Percentiles rank a stretch among this genome's conserved stretches.
These are phyloP conservation scores for Panzeria rudis DNA, from an alignment of 2,888 invertebrate genomes.

Conservation along the genomic window DNA sequence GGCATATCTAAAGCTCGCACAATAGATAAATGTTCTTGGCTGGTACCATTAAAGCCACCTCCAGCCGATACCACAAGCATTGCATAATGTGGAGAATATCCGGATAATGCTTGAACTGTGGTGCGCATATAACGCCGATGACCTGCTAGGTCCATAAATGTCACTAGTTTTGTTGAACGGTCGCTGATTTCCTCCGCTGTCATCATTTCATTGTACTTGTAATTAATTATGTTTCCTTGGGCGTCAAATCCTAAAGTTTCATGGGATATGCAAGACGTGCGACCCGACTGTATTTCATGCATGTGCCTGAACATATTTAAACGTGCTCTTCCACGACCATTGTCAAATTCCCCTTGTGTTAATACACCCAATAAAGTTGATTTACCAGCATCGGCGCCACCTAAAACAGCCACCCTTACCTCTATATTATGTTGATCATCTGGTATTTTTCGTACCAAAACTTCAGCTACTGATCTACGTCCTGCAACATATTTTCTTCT, in stretches of 20 bases:
- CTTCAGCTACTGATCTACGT: constrained; percentile 91
- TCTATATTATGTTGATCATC: constrained; percentile 95
- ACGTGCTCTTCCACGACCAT: constrained; percentile 96
- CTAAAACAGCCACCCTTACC: constrained; percentile 95
- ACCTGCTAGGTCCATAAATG: constrained; percentile 97
- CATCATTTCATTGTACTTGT: constrained; percentile 93
- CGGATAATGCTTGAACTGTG: constrained; percentile 96
- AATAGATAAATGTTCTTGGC: constrained; percentile 95
- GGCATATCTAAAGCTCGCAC: constrained; percentile 92
- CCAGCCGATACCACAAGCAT: constrained; percentile 93
- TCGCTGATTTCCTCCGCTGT: constrained; percentile 97
- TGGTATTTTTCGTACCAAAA: constrained; percentile 93
- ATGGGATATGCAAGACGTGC: constrained; percentile 97
- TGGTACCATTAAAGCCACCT: constrained; percentile 91
- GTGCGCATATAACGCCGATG: constrained; percentile 98
- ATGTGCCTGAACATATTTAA: constrained; percentile 97
- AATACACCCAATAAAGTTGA: constrained; percentile 97
- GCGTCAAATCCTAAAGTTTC: constrained; percentile 98
- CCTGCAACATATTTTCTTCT: constrained; percentile 86
- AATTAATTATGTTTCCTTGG: constrained; percentile 92
- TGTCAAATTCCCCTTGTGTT: constrained; percentile 97
- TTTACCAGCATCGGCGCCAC: constrained; percentile 98
- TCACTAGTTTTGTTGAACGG: constrained; percentile 95
- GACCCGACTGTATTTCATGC: constrained; percentile 97
- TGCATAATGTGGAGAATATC: constrained; percentile 96